Conservation (phyloP, 1,140 invertebrate species). For the Neodiprion virginianus region DNA sequence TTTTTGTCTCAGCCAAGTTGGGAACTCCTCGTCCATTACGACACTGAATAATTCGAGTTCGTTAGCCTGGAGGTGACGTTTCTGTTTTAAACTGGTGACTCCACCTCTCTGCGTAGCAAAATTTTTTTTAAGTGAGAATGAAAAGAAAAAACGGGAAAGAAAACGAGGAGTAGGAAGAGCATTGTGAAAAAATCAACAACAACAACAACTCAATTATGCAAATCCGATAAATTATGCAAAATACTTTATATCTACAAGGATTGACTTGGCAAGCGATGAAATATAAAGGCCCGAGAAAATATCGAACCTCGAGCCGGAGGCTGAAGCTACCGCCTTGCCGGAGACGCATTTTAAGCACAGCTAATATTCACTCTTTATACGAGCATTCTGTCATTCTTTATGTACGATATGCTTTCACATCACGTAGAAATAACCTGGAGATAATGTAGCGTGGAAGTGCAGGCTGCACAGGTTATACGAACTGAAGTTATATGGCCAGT, state of each 20-base stretch:
- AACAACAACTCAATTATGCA: constrained; percentile 3
- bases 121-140: too few relatives aligned
- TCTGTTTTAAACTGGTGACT: neutral
- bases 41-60: neutral
- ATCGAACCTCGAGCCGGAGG: neutral
- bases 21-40: neutral
- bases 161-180: too few relatives aligned
- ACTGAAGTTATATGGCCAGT: too few relatives aligned
- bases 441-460: neutral
- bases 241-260: neutral
- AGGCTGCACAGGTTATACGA: neutral
- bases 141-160: too few relatives aligned
- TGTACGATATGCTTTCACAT: too few relatives aligned
- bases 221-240: constrained; percentile 1
- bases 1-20: neutral
- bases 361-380: too few relatives aligned
- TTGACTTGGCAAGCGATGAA: neutral
- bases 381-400: too few relatives aligned
- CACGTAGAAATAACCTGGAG: neutral
- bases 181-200: too few relatives aligned
- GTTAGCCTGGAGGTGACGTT: neutral
- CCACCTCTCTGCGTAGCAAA: neutral
- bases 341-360: too few relatives aligned
- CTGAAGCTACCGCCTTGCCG: too few relatives aligned
- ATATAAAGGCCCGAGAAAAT: neutral